Evolutionary conservation across 1,140 invertebrate genomes (phyloP), one percentile per base, ranked within the genome.

Genomic region (Marisa cornuarietis): DNA sequence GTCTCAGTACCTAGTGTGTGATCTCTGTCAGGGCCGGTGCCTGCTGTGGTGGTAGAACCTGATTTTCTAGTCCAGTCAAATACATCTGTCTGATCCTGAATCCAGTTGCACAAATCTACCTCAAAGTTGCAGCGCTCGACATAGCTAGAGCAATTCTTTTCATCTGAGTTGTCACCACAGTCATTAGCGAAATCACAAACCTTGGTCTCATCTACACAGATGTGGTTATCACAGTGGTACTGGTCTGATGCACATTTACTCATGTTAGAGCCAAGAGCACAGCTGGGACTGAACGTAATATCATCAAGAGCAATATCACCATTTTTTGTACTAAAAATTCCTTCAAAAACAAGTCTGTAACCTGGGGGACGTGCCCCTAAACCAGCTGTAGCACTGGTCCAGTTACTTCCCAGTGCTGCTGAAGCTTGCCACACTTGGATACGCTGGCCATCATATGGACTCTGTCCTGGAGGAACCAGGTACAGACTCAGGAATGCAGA

Each of bases 261-360:
- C 22, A 68, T 71, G 51, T 72, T 74, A 80, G 80, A 61, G 75
- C 82, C 66, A 31, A 87, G 73, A 24, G 77, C 85, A 85, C 89
- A 90, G 76, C 88, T 85, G 63, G 91, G 92, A n/a, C 80, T 78
- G 82, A 94, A 93, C 22, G 92, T 92, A 0, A 96, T 92, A 86
- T 96, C 95, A 87, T 96, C 95, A 20, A 96, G 93, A 0, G 94
- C 95, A 65, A 95, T 94, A 83, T 95, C 95, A 93, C 3, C 95
- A 94, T 69, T 63, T 84, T 94, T 89, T 69, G 92, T 93, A 75
- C 93, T 94, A 8, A 84, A 82, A 4, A 84, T 65, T 62, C 80
- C 84, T 78, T 87, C 86, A 79, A 88, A 88, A 26, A 85, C 81
- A 9, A 88, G 82, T 49, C 76, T 74, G 68, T 85, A 83, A 31